Evolutionary conservation across 2,888 invertebrate genomes (phyloP), one percentile per base, ranked within the genome.

Genomic region (Drosophila greeni): DNA sequence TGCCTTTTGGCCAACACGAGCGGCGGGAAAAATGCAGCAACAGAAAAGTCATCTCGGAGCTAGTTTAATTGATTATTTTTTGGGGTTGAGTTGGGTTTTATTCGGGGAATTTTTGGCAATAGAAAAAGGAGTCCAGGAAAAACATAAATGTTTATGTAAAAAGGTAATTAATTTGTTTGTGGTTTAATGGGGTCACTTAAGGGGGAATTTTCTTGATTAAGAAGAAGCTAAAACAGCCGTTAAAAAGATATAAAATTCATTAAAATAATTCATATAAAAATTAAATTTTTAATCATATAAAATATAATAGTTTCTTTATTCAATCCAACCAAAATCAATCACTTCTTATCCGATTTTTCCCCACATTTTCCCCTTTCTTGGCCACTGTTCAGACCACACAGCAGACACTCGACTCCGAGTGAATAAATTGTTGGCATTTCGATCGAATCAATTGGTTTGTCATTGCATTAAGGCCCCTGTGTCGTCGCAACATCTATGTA

Each of bases 1-100:
- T 78, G 83, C 54, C 66, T 51, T 39, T 39, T 33, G 37, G 31
- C 8, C 43, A 57, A 48, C 49, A 37, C 66, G 53, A 59, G 62
- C 31, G n/a, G 29, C 11, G 29, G 5, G n/a, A 24, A 18, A 29
- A 42, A 29, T 58, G 34, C 37, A 31, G 26, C 59, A 36, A n/a
- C 23, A 20, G 42, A 64, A 23, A 64, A 29, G 49, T 49, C 64
- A 62, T 61, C 12, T 20, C 2, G 49, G n/a, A 14, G 29, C 23
- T n/a, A 5, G 42, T 24, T 29, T 37, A 51, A 64, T 62, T 36
- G 23, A 36, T 34, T 16, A 24, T 40, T 26, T 26, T 57, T 20
- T 4, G 11, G 24, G 33, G 20, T 4, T 5, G 18, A 11, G 29
- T 29, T 31, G 12, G 6, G 6, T 14, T 31, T 26, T 18, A 40